Base-by-base conservation (phyloP, 2,113 vertebrate genomes). In the Xyliphius kryptos region DNA sequence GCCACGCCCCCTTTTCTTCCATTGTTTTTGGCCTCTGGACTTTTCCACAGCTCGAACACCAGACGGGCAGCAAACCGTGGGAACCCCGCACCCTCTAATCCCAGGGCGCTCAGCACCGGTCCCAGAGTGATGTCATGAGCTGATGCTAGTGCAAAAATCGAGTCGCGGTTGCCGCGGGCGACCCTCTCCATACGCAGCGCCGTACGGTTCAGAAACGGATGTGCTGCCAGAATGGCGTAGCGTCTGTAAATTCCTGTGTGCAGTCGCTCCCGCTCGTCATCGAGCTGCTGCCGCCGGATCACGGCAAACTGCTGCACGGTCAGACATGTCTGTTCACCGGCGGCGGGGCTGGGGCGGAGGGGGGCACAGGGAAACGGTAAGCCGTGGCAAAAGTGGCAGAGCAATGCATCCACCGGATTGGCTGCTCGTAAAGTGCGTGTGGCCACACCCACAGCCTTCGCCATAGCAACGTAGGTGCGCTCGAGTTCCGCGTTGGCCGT, bases 41-140 rank as follows among this genome's bases (percentile, higher is more conserved):
- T 86, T 65, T 87, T 91, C 95, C 95, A 99, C 56, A 99, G 75
- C 80, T 99, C 96, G 56, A 99, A 95, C 61, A 94, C 89, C 46
- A 99, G 76, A 49, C 96, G 89, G n/a, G 96, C 94, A 0, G 93
- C 96, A 58, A 97, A 99, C 13, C 92, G 84, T 0, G 96, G 96
- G 76, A 97, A 97, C 40, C 84, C 86, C 59, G 91, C 92, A 63
- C 90, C 86, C 2, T 87, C 82, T 50, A 99, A 81, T 17, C 96
- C 95, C 69, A 98, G 79, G 68, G 96, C 93, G 68, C 92, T 96
- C 15, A 99, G 91, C 74, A 98, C 50, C 0, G 96, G 96, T 0
- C 92, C 94, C 85, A 99, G 63, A 0, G 94, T 99, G 63, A 98
- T 91, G 2, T 99, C 95, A 0, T 99, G 96, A 5, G 92, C 95